A percentile compares a stretch with the other conserved stretches of the same genome.
phyloP scores from a whole-genome alignment of 2,113 vertebrate species.

The Pedetes capensis region DNA sequence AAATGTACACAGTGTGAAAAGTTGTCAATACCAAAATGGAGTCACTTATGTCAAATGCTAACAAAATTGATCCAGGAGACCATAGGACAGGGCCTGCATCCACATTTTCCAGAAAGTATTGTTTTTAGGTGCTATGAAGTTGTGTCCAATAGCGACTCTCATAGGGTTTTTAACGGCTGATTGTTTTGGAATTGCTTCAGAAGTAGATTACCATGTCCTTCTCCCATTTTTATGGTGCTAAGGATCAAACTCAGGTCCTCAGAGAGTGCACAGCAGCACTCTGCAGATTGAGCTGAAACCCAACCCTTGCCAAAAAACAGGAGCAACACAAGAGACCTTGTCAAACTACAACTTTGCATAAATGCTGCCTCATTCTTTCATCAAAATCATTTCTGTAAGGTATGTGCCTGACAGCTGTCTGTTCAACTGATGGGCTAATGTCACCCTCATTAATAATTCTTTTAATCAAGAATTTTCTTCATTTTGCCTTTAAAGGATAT shows the following conservation, averaged over 20 bases:
- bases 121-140: too few relatives aligned
- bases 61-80: background rate
- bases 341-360: background rate
- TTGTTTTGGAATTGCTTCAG: too few relatives aligned
- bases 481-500: background rate
- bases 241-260: too few relatives aligned
- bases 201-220: too few relatives aligned
- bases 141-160: too few relatives aligned
- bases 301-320: too few relatives aligned
- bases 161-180: too few relatives aligned
- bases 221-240: too few relatives aligned
- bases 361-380: background rate
- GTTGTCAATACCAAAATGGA: background rate
- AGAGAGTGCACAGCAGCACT: too few relatives aligned
- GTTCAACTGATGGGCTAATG: background rate
- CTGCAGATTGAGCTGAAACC: too few relatives aligned
- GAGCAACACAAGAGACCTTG: background rate
- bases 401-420: background rate
- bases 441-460: background rate
- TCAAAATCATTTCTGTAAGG: background rate
- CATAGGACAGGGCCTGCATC: background rate
- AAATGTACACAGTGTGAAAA: background rate
- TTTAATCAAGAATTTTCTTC: background rate
- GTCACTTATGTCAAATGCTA: background rate
- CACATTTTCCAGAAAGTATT: background rate